Evolutionary conservation across 2,797 vertebrate species (phyloP).

Genomic region (Meda fulgida): DNA sequence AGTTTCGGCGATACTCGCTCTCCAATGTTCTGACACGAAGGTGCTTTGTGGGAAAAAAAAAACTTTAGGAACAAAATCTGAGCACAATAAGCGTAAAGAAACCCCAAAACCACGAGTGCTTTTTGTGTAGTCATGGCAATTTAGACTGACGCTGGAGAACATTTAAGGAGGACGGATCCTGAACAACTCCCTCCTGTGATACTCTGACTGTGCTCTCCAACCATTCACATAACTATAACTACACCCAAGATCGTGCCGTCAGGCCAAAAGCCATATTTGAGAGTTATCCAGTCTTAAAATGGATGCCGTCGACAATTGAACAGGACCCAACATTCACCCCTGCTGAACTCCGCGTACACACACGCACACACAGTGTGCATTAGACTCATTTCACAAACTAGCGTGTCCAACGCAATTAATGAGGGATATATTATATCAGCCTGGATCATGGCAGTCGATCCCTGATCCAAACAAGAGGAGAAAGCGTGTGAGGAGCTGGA

Average conservation of each 20-base stretch:
- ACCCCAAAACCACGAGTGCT: constrained; percentile 3
- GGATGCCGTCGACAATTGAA: constrained; percentile 38
- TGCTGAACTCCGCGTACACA: constrained; percentile 11
- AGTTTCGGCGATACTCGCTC: constrained; percentile 13
- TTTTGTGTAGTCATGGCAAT: constrained; percentile 48
- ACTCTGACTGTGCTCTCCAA: neutral
- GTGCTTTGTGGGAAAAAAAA: neutral
- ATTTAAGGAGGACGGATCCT: constrained; percentile 6
- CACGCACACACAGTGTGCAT: neutral
- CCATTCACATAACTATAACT: constrained; percentile 4
- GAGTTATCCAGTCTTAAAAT: constrained; percentile 48
- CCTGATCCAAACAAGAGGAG: neutral
- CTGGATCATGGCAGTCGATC: neutral
- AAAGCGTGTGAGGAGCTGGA: neutral
- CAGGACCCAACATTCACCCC: constrained; percentile 35
- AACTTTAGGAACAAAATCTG: neutral
- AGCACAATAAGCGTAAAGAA: constrained; percentile 7
- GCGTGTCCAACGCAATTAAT: neutral
- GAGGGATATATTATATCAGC: neutral
- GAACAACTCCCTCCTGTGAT: neutral
- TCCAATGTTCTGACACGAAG: neutral
- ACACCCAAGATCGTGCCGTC: constrained; percentile 13
- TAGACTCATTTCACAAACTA: neutral
- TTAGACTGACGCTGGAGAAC: constrained; percentile 26
- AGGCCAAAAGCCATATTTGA: constrained; percentile 47